phyloP scores from a whole-genome alignment of 2,888 invertebrate genomes.

The Platycheirus rosarum region DNA sequence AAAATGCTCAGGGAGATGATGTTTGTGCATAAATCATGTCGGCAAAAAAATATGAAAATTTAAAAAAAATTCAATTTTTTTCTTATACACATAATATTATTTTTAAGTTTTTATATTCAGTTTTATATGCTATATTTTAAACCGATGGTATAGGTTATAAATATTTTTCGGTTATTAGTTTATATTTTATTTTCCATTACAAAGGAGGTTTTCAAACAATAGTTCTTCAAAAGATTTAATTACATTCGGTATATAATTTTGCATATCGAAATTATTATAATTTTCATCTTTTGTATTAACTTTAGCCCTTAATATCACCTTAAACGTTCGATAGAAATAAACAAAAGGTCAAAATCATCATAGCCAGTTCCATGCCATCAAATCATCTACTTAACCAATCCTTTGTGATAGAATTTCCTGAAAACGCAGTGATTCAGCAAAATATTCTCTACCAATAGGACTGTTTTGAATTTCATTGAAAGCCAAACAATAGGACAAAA shows the following conservation, averaged over 20 bases:
- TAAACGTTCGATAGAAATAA: background rate
- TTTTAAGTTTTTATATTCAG: too few relatives aligned
- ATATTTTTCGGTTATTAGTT: too few relatives aligned
- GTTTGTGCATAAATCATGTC: constrained; percentile 7
- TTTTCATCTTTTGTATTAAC: background rate
- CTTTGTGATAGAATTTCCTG: background rate
- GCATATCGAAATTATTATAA: too few relatives aligned
- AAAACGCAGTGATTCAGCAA: background rate
- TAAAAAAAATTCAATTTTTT: background rate
- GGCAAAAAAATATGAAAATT: background rate
- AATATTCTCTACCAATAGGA: background rate
- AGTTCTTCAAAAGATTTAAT: too few relatives aligned
- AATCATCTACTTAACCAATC: background rate
- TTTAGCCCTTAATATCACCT: background rate
- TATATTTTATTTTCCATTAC: too few relatives aligned
- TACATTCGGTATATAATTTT: too few relatives aligned
- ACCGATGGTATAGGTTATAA: too few relatives aligned
- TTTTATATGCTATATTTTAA: too few relatives aligned
- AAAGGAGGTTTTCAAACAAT: too few relatives aligned
- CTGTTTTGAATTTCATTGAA: constrained; percentile 24
- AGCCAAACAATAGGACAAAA: constrained; percentile 15
- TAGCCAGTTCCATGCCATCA: background rate
- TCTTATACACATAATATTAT: background rate
- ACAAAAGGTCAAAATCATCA: background rate
- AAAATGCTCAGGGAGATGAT: background rate